These are phyloP conservation scores for Fulica atra DNA, from an alignment of 2,113 vertebrate species.

Conservation along the genomic window DNA sequence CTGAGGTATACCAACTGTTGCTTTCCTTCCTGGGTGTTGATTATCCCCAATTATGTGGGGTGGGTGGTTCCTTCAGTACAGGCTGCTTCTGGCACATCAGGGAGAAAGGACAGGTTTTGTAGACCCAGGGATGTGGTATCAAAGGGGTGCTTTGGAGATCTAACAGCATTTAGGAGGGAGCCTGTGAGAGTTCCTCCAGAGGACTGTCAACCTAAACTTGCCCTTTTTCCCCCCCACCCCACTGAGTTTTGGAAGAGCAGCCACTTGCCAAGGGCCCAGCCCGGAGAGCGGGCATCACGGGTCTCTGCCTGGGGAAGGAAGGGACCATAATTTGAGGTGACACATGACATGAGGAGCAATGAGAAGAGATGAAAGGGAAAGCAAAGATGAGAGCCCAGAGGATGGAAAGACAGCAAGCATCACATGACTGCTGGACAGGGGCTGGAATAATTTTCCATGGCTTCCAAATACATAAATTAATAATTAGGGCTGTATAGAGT, in stretches of 20 bases:
- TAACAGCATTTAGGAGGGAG: background rate
- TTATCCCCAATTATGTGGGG: background rate
- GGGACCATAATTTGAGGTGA: background rate
- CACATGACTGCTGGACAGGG: background rate
- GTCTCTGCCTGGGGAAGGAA: background rate
- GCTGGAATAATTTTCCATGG: background rate
- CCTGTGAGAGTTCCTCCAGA: background rate
- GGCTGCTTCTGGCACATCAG: background rate
- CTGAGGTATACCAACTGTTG: background rate
- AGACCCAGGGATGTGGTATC: background rate
- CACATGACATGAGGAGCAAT: background rate
- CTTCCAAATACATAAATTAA: background rate
- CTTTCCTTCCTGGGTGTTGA: background rate
- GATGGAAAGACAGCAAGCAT: background rate
- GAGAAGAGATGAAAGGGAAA: background rate
- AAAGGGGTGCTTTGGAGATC: background rate
- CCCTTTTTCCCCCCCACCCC: fast-evolving
- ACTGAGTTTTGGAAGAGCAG: background rate
- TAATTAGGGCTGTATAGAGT: background rate
- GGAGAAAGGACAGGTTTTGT: background rate
- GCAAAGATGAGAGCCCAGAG: background rate
- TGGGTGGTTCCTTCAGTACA: background rate
- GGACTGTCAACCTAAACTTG: background rate
- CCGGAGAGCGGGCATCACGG: fast-evolving
- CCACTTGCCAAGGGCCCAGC: background rate